A percentile compares a stretch with the other conserved stretches of the same genome.
Conservation (phyloP, 2,797 vertebrate species). For the Amblyraja radiata region DNA sequence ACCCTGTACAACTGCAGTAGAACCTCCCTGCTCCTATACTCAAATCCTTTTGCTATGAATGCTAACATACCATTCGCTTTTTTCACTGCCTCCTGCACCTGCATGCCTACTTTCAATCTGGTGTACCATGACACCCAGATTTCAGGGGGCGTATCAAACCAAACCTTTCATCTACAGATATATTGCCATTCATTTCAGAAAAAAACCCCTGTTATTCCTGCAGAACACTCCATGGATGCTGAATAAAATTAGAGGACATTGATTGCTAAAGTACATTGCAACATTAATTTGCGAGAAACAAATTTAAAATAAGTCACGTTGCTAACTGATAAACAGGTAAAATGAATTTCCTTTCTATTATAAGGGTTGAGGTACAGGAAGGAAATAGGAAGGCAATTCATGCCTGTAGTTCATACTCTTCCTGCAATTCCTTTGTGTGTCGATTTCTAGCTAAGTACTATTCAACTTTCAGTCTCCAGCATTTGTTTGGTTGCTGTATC, state of each 20-base stretch:
- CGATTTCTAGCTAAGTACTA: not conserved
- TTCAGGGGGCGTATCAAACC: not conserved
- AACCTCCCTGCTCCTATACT: too few relatives aligned
- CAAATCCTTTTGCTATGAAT: too few relatives aligned
- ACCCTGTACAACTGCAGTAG: too few relatives aligned
- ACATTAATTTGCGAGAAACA: slow-evolving; percentile 1
- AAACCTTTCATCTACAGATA: not conserved
- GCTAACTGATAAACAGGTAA: not conserved
- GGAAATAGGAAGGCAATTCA: not conserved
- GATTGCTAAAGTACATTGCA: not conserved
- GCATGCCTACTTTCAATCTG: too few relatives aligned
- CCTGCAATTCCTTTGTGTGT: not conserved
- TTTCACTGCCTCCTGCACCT: too few relatives aligned
- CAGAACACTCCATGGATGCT: not conserved
- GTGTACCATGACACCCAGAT: not conserved
- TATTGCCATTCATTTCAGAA: not conserved
- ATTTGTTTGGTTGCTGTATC: not conserved
- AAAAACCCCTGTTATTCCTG: not conserved
- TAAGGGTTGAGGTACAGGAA: not conserved
- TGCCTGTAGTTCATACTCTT: not conserved
- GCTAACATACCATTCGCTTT: too few relatives aligned
- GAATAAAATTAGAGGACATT: not conserved
- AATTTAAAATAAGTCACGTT: not conserved
- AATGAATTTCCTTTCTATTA: not conserved
- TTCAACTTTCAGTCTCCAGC: not conserved